phyloP scores from a whole-genome alignment of 2,797 vertebrate species.

The Moxostoma hubbsi region DNA sequence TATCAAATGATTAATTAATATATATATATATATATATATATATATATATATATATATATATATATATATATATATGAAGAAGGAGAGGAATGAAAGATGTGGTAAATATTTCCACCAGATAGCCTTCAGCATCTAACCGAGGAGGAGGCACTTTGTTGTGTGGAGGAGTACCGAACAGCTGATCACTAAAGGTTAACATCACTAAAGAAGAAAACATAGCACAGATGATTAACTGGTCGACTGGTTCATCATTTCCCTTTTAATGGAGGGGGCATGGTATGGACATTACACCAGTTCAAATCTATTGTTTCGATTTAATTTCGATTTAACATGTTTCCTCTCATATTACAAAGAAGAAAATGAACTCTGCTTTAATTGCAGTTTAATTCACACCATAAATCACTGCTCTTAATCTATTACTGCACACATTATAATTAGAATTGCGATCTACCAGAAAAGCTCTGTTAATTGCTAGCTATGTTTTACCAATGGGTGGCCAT shows the following conservation, averaged over 20 bases:
- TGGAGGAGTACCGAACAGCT: constrained; percentile 6
- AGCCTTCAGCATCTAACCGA: constrained; percentile 34
- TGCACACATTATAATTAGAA: constrained; percentile 46
- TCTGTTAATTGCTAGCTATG: constrained; percentile 54
- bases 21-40: neutral
- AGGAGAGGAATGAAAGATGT: constrained; percentile 41
- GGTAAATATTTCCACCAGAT: constrained; percentile 47
- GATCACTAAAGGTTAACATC: constrained; percentile 46
- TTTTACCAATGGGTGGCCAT: constrained; percentile 43
- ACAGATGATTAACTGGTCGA: constrained; percentile 2
- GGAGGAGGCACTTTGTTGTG: constrained; percentile 29
- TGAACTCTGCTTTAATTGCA: constrained; percentile 34
- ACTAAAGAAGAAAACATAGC: neutral
- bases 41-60: no score
- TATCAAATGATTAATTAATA: constrained; percentile 58
- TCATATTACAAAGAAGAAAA: constrained; percentile 38
- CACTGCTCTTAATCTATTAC: constrained; percentile 40
- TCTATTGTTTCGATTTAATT: constrained; percentile 29
- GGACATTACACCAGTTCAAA: neutral
- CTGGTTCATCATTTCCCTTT: neutral
- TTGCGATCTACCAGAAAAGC: constrained; percentile 52
- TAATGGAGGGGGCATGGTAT: neutral
- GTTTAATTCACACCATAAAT: constrained; percentile 51
- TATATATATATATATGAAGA: constrained; percentile 35
- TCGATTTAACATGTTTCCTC: constrained; percentile 23